phyloP scores from a whole-genome alignment of 2,888 invertebrate species.

The Suillia variegata region DNA sequence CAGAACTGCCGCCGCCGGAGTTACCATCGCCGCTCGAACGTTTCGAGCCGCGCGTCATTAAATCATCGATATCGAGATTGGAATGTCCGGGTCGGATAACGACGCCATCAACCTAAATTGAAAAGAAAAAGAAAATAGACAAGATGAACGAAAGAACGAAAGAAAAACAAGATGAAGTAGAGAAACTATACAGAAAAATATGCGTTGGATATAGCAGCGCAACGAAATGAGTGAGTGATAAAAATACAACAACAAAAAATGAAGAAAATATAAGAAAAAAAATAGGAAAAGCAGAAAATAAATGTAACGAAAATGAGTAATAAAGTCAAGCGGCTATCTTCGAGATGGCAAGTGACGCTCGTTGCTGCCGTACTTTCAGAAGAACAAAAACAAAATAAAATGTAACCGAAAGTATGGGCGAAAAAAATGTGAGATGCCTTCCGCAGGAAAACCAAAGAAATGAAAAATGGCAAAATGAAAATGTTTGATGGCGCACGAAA shows the following conservation, averaged over 20 bases:
- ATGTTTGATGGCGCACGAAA: conserved; percentile 3
- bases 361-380: no score
- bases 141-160: conserved; percentile 16
- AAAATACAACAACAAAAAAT: conserved; percentile 18
- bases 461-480: conserved; percentile 22
- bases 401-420: neutral
- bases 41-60: conserved; percentile 59
- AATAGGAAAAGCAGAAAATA: conserved; percentile 22
- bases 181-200: conserved; percentile 2
- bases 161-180: conserved; percentile 7
- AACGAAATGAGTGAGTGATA: conserved; percentile 8
- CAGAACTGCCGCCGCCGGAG: conserved; percentile 25
- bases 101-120: conserved; percentile 77
- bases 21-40: conserved; percentile 55
- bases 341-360: no score
- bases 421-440: no score
- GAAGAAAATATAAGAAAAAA: conserved; percentile 13
- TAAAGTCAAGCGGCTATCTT: conserved; percentile 35
- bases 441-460: conserved; percentile 1
- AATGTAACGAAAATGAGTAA: conserved; percentile 38
- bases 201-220: conserved; percentile 12
- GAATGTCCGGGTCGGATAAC: conserved; percentile 88
- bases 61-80: conserved; percentile 65
- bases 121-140: conserved; percentile 29
- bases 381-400: neutral